Evolutionary conservation across 1,140 invertebrate genomes (phyloP), one percentile per base, ranked within the genome.

Genomic region (Holcopasites calliopsidis): DNA sequence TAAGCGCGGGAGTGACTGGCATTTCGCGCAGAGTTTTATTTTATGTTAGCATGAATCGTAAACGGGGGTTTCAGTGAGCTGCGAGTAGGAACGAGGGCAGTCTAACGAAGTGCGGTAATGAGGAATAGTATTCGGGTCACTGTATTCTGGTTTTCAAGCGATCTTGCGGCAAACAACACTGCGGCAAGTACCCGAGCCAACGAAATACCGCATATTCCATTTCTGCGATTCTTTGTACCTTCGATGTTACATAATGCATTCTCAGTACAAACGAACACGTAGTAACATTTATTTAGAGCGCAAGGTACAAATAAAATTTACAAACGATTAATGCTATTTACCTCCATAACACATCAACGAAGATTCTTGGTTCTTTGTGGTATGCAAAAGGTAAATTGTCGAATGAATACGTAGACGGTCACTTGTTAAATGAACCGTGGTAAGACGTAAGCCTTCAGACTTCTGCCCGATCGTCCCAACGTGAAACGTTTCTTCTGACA

Each of bases 181-280:
- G 72, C 72, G 26, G 72, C 18, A 58, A 23, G n/a, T 28, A 68
- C 7, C 26, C 28, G 72, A 75, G 64, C 72, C 72, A 75, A 75
- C 54, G 69, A 58, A 58, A 13, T 60, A 35, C 42, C 54, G 54
- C 42, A 68, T 69, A 13, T 40, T 50, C 11, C 31, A 18, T 13
- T 55, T 21, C 52, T 18, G 11, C 13, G 18, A 40, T 57, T 40
- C 5, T 28, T 47, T 18, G 28, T 0, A 1, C 47, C 55, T 4
- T n/a, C 26, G 1, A 31, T 21, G 5, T 31, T 28, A 21, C 44
- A 57, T 18, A 5, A 31, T n/a, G n/a, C 21, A 21, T 31, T 2
- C 18, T 55, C n/a, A 11, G 13, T 18, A 42, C 18, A n/a, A 26
- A 23, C 8, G 10, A 10, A 16, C 16, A 16, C 4, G 6, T 33